Base-by-base conservation (phyloP, 2,113 vertebrate genomes). In the Chaenocephalus aceratus region DNA sequence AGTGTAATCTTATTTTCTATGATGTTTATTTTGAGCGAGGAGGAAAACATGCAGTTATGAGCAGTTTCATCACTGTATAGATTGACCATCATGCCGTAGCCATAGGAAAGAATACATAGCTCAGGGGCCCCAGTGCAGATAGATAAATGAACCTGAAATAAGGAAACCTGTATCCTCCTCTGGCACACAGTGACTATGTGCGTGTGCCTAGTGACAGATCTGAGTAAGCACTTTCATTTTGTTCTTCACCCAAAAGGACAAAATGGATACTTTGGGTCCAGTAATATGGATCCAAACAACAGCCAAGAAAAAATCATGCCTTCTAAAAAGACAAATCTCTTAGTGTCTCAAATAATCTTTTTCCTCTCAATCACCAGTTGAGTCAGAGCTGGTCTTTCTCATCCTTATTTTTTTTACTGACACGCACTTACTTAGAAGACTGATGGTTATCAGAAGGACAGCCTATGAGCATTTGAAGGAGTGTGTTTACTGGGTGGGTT, bases 131-230 rank as follows among this genome's bases (percentile, higher is more conserved):
- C 45, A 8, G 59, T 84, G 82, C 77, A 83, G 82, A 88, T 66
- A 78, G 85, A 90, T 75, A 90, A 85, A 83, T 74, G 72, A 85
- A 84, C 84, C 86, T 65, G 56, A 62, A 82, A 85, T 78, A 80
- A 77, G 72, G 61, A 83, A 82, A 79, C 76, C 75, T 72, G 61
- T 52, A 89, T 80, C 88, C 83, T 85, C 83, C 89, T 85, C 85
- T 79, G 90, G 75, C 66, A 2, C 71, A 77, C 48, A 34, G 23
- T 77, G 63, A 61, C 88, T 68, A 60, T 77, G 83, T 66, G 79
- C 71, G 70, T 46, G 23, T 21, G 79, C 86, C 89, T 73, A 66
- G 63, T 71, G 57, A 48, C 54, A 65, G 67, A 69, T 84, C 49
- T 73, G 30, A 72, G 45, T 58, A 57, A 82, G 52, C 51, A 49